Conservation (phyloP, 2,888 invertebrate genomes). For the Anarsia innoxiella region DNA sequence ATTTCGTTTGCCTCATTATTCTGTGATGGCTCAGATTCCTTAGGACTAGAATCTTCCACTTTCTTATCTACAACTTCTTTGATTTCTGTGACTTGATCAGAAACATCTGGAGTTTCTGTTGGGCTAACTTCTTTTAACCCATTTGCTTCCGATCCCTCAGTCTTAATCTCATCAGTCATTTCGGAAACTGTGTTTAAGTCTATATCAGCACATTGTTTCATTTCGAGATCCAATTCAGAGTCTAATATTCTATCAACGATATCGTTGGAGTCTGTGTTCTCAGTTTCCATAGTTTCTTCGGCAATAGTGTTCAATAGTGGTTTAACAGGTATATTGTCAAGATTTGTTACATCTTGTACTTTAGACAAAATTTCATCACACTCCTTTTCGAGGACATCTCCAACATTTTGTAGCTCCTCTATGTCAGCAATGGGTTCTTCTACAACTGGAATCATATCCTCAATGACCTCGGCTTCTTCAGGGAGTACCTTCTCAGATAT, state of each 20-base stretch:
- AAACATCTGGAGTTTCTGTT: too few relatives aligned
- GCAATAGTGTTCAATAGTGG: slow-evolving; percentile 51
- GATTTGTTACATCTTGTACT: slow-evolving; percentile 62
- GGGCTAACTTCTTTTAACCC: slow-evolving; percentile 15
- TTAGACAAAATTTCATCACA: slow-evolving; percentile 67
- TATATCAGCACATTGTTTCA: slow-evolving; percentile 40
- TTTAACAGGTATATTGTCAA: slow-evolving; percentile 55
- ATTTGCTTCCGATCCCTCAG: slow-evolving; percentile 18
- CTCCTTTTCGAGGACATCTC: slow-evolving; percentile 63
- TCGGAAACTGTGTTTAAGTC: slow-evolving; percentile 32
- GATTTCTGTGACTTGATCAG: slow-evolving; percentile 10
- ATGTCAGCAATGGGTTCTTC: slow-evolving; percentile 57
- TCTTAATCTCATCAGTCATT: slow-evolving; percentile 26
- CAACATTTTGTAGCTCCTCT: slow-evolving; percentile 55
- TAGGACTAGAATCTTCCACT: not conserved
- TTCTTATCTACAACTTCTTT: not conserved
- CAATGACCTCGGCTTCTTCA: slow-evolving; percentile 45
- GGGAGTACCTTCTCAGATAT: slow-evolving; percentile 38
- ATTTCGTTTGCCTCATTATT: not conserved
- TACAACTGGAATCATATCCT: slow-evolving; percentile 49
- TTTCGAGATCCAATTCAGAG: slow-evolving; percentile 52
- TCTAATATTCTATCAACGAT: slow-evolving; percentile 61
- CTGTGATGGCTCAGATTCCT: too few relatives aligned
- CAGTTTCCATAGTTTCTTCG: slow-evolving; percentile 57
- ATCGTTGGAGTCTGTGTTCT: slow-evolving; percentile 52